These are phyloP conservation scores for Pachydiplax longipennis DNA, from an alignment of 2,888 invertebrate species.

Conservation along the genomic window DNA sequence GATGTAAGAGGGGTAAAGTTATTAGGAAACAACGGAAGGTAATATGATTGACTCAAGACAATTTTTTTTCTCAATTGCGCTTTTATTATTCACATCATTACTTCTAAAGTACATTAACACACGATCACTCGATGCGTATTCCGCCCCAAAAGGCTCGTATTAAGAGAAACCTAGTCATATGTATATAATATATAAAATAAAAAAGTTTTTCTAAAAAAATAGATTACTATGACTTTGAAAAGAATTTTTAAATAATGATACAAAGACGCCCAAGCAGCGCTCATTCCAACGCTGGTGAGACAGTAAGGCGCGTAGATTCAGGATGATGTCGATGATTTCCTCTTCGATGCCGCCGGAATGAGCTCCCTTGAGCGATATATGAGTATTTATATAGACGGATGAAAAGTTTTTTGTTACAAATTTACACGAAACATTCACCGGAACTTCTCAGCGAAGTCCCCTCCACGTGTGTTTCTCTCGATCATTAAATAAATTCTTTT, in stretches of 20 bases:
- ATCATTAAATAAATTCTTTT: neutral
- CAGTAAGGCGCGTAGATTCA: neutral
- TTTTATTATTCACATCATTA: constrained; percentile 24
- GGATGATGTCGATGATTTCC: neutral
- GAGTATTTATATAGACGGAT: neutral
- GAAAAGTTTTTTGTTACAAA: neutral
- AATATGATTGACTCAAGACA: neutral
- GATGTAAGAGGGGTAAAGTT: too few species aligned
- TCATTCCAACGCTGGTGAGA: neutral
- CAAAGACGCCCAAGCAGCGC: neutral
- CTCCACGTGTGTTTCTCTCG: neutral
- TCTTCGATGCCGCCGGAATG: neutral
- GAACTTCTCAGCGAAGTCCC: neutral
- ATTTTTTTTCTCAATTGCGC: neutral
- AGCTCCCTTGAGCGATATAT: neutral
- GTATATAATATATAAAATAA: constrained; percentile 20
- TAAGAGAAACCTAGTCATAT: neutral
- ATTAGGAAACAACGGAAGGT: too few species aligned
- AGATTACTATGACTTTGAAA: constrained; percentile 23
- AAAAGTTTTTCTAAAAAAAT: constrained; percentile 10
- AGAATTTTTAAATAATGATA: constrained; percentile 37
- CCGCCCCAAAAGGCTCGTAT: neutral
- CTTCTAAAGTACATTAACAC: constrained; percentile 32
- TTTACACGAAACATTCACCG: neutral
- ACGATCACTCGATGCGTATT: constrained; percentile 33